phyloP scores from a whole-genome alignment of 1,140 invertebrate genomes.

The Diorhabda carinulata region DNA sequence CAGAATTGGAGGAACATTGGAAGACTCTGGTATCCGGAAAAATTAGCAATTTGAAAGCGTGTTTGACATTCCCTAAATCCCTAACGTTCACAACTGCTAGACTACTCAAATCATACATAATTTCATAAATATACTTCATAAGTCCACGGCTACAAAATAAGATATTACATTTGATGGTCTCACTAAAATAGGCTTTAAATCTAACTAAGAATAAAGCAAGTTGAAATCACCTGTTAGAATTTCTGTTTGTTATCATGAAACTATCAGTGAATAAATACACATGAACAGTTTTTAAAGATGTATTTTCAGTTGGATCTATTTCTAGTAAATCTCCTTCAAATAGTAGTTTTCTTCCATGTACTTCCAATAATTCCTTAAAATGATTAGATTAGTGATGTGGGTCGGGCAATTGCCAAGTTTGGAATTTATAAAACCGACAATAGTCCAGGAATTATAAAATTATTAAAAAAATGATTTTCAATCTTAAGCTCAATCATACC shows the following conservation, averaged over 20 bases:
- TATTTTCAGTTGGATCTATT: conserved; percentile 81
- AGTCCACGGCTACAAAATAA: conserved; percentile 60
- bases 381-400: too few species aligned
- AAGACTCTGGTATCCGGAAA: conserved; percentile 92
- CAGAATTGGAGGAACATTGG: conserved; percentile 79
- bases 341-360: conserved; percentile 70
- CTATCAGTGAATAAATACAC: conserved; percentile 90
- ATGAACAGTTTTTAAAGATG: conserved; percentile 80
- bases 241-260: conserved; percentile 61
- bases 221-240: conserved; percentile 57
- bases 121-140: conserved; percentile 85
- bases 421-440: too few species aligned
- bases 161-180: background rate
- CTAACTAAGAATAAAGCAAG: background rate
- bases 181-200: background rate
- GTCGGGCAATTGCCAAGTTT: too few species aligned
- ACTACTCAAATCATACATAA: conserved; percentile 85
- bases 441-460: too few species aligned
- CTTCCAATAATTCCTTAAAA: conserved; percentile 66
- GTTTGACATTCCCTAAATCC: conserved; percentile 84
- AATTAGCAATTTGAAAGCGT: conserved; percentile 90
- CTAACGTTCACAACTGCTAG: conserved; percentile 93
- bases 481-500: too few species aligned
- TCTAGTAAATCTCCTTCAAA: conserved; percentile 89
- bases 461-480: too few species aligned